phyloP scores from a whole-genome alignment of 2,797 vertebrate genomes.

The Ctenochaetus hawaiiensis region DNA sequence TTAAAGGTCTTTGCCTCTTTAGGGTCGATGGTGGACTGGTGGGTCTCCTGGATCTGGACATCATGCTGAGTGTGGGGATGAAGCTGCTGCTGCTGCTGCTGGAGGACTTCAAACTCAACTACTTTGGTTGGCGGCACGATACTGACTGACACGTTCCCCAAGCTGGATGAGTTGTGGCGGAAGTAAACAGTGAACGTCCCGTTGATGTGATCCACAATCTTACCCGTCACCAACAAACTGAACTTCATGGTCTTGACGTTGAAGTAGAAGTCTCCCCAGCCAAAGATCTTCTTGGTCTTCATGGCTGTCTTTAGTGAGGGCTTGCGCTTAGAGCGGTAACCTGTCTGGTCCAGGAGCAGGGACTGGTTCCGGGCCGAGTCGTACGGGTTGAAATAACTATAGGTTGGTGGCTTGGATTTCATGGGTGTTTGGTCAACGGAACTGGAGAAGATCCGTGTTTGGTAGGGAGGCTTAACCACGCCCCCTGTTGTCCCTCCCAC shows the following conservation, averaged over 20 bases:
- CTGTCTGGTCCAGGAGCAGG: slow-evolving; percentile 83
- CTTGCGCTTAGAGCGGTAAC: slow-evolving; percentile 90
- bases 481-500: slow-evolving; percentile 70
- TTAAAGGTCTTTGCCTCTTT: slow-evolving; percentile 94
- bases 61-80: slow-evolving; percentile 81
- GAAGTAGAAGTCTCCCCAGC: slow-evolving; percentile 99
- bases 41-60: slow-evolving; percentile 83
- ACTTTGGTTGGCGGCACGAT: slow-evolving; percentile 96
- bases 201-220: slow-evolving; percentile 98
- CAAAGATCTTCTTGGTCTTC: slow-evolving; percentile 96
- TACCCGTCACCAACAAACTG: slow-evolving; percentile 95
- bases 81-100: slow-evolving; percentile 77
- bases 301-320: slow-evolving; percentile 89
- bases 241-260: slow-evolving; percentile 96
- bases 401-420: slow-evolving; percentile 84
- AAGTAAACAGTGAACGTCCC: slow-evolving; percentile 98
- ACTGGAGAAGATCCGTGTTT: slow-evolving; percentile 84
- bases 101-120: slow-evolving; percentile 93
- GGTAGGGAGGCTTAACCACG: slow-evolving; percentile 85
- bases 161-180: slow-evolving; percentile 97
- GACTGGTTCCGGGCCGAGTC: slow-evolving; percentile 92
- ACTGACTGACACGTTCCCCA: slow-evolving; percentile 96
- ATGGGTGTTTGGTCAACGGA: slow-evolving; percentile 80
- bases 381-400: slow-evolving; percentile 86
- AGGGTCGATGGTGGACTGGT: slow-evolving; percentile 91